These are phyloP conservation scores for Triplophysa bombifrons DNA, from an alignment of 2,797 vertebrate genomes.

Conservation along the genomic window DNA sequence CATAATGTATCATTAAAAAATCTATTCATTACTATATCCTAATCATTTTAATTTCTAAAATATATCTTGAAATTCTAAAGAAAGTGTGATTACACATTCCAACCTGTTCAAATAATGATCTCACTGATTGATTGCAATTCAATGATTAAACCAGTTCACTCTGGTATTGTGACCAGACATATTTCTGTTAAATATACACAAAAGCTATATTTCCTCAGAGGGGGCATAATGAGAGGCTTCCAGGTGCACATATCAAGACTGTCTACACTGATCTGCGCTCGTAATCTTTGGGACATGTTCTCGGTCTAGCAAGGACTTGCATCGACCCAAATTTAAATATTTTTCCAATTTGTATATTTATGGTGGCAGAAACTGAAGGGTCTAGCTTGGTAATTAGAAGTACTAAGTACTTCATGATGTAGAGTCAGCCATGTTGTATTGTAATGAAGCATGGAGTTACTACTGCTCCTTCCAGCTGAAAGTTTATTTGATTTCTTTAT, in stretches of 20 bases:
- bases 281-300: slow-evolving; percentile 43
- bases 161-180: slow-evolving; percentile 17
- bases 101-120: neutral
- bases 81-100: too few species aligned
- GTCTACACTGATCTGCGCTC: neutral
- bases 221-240: neutral
- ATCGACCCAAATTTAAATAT: slow-evolving; percentile 72
- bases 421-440: slow-evolving; percentile 68
- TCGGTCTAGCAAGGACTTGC: slow-evolving; percentile 55
- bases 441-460: slow-evolving; percentile 80
- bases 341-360: slow-evolving; percentile 81
- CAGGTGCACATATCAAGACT: slow-evolving; percentile 10
- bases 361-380: slow-evolving; percentile 68
- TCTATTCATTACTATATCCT: too few species aligned
- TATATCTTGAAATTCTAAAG: too few species aligned
- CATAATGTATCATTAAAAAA: too few species aligned
- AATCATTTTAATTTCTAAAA: too few species aligned
- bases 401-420: slow-evolving; percentile 75
- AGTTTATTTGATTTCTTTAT: slow-evolving; percentile 87
- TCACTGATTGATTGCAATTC: neutral
- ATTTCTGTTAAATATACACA: slow-evolving; percentile 4
- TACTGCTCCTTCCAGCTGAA: slow-evolving; percentile 66
- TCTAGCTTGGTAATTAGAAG: slow-evolving; percentile 74
- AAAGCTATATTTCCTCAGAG: neutral
- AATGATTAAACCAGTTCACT: neutral